Evolutionary conservation across 2,113 vertebrate species (phyloP), one percentile per base, ranked within the genome.

Genomic region (Zosterops pallidus): DNA sequence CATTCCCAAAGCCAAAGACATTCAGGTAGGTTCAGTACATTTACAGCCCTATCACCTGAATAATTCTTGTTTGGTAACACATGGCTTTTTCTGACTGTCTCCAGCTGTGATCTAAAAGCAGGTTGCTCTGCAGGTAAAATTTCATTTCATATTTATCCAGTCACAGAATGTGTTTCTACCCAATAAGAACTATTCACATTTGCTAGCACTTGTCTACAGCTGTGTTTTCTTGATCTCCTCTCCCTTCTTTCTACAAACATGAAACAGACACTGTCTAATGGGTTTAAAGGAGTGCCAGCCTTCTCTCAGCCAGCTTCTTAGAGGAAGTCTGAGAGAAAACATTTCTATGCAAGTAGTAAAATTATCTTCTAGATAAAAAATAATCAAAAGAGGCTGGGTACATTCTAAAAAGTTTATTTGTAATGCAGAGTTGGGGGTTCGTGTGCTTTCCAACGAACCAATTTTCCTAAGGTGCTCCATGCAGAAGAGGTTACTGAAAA

Each of bases 371-470:
- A 31, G 23, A 18, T 22, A 31, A 89, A 79, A 86, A 79, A 4
- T 28, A 67, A n/a, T 65, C 25, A 22, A 37, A 47, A 56, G 7
- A 60, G 7, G 2, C 16, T 74, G 10, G 3, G 11, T 31, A 13
- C 8, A 44, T 24, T 12, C 28, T 44, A 29, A 56, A 90, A 80
- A 26, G 12, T 17, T 90, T 83, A 25, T 19, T 71, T 67, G 4
- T 13, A 28, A 39, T 35, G 33, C 28, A 24, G 25, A 39, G 13
- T 1, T 57, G 14, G 3, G 12, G 0, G 3, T 3, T 6, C 4
- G 6, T 28, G 26, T 50, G 8, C 7, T 33, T 78, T 65, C 35
- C 39, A 78, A 44, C 74, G 11, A 5, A 78, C 9, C 39, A 14
- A 13, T 55, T 70, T 52, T 69, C 8, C 22, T 37, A 37, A 56